Evolutionary conservation across 2,797 vertebrate genomes (phyloP), one percentile per base, ranked within the genome.

Genomic region (Alcedo quadribrachys): DNA sequence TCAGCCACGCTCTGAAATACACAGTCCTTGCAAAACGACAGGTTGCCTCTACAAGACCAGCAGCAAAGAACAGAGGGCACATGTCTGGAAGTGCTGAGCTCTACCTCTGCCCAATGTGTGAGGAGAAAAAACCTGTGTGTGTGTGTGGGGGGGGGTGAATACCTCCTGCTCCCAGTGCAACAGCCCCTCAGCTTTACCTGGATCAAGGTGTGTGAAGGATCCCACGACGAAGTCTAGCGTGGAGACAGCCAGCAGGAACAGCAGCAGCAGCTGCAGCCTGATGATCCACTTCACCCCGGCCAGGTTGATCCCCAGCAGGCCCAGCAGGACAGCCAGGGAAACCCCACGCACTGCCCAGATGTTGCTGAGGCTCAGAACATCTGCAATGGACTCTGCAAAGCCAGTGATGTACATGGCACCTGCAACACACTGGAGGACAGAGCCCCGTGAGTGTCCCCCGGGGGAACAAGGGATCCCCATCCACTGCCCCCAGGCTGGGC

Each of bases 361-460:
- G 46, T 96, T 98, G 96, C 98, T 96, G 69, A 99, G 97, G 27
- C 95, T 97, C 95, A 99, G 95, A 43, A 99, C 95, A 43, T 98
- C 98, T 0, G 99, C 98, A 57, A 99, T 98, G 12, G 99, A 99
- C 96, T 99, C 99, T 0, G 99, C 98, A 85, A 99, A 99, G 76
- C 99, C 99, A 0, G 99, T 99, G 97, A 99, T 98, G 91, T 99
- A 99, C 99, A 99, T 98, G 83, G 99, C 99, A 76, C 99, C 99
- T 88, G 99, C 99, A 92, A 99, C 99, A 33, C 99, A 99, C 99
- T 99, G 97, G 94, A 76, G 28, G 37, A 78, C 22, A 48, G 17
- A 25, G 77, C 53, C 28, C 27, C 6, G 40, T 87, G 24, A 71
- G 63, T 1, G 18, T 4, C 24, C 58, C 0, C 0, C 0, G 0